phyloP scores from a whole-genome alignment of 2,113 vertebrate species.

The Ammospiza nelsoni region DNA sequence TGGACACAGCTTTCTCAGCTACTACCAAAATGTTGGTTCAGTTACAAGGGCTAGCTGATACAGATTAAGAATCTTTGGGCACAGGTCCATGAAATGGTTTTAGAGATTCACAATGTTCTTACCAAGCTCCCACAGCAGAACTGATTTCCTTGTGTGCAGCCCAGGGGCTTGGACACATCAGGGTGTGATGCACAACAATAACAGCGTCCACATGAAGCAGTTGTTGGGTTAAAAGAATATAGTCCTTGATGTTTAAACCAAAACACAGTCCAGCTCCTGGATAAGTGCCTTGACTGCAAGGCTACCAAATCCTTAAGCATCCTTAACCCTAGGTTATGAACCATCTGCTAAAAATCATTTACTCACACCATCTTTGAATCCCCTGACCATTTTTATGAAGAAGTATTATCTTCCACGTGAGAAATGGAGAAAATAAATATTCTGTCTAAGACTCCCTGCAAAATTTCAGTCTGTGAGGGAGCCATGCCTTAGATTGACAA shows the following conservation, averaged over 20 bases:
- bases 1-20: background rate
- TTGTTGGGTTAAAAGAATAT: background rate
- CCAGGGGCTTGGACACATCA: background rate
- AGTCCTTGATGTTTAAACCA: background rate
- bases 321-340: background rate
- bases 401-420: background rate
- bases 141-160: fast-evolving
- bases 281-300: background rate
- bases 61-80: background rate
- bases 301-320: background rate
- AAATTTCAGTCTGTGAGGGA: background rate
- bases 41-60: background rate
- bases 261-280: background rate
- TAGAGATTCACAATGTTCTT: background rate
- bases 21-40: background rate
- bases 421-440: background rate
- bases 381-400: background rate
- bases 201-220: background rate
- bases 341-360: background rate
- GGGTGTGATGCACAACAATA: background rate
- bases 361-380: background rate
- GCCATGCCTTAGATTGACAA: background rate
- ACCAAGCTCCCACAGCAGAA: background rate
- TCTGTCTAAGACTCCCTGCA: background rate
- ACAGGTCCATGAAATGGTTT: background rate